Base-by-base conservation (phyloP, 1,140 invertebrate species). In the Ylistrum balloti region DNA sequence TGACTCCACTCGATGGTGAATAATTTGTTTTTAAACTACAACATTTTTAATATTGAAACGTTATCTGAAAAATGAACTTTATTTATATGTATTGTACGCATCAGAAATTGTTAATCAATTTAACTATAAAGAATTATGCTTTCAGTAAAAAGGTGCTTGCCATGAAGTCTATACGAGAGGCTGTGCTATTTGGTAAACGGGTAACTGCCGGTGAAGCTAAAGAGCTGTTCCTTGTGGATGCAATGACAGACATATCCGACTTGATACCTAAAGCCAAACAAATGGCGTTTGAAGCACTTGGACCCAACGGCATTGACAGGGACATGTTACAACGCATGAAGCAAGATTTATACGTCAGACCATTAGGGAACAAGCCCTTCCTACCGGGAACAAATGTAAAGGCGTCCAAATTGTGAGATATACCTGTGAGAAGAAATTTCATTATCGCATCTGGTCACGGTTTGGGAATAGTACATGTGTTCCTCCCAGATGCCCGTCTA, bases 321-420 rank as follows among this genome's bases (percentile, higher is more conserved):
- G 48, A 88, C n/a, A 86, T 86, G 33, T 88, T 90, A 34, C n/a
- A 38, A n/a, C 34, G 17, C 7, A 90, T 90, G 89, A 90, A 90
- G 38, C 17, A 45, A 20, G 86, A 91, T 74, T 74, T 74, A 28
- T 74, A 74, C 17, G 56, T 74, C 5, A 74, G 56, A 74, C 56
- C 56, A 5, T 74, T n/a, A 5, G 56, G 56, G 56, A n/a, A 74
- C 1, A 74, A 74, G 56, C n/a, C 56, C 17, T 74, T 74, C 22
- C 56, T 74, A 74, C 56, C 56, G 11, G 56, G 28, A 28, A 28
- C 41, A 45, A 45, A 45, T 45, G 10, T 45, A 13, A 45, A 45
- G 17, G 41, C 9, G 20, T 45, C 56, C 20, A 74, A 74, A 74
- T 74, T 74, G 56, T 74, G 56, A 74, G 45, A 22, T 13, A 7